phyloP scores from a whole-genome alignment of 2,113 vertebrate genomes.

The Pitta sordida region DNA sequence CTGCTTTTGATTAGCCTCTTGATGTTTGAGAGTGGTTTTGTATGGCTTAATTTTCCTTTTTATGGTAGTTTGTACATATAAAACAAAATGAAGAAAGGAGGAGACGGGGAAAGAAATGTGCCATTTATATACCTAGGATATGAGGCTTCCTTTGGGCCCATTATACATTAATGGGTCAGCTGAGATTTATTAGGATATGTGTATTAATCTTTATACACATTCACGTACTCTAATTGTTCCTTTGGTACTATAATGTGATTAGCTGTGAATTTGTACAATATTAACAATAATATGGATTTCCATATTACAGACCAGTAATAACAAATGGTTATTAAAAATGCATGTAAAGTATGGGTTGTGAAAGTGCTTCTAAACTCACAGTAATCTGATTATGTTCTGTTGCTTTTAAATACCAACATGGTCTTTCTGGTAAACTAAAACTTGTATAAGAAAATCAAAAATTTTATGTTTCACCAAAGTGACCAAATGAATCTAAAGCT shows the following conservation, averaged over 20 bases:
- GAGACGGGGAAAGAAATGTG: constrained; percentile 57
- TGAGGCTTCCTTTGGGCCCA: constrained; percentile 70
- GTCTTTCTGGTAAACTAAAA: neutral
- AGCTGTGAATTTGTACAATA: constrained; percentile 74
- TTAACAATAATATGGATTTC: constrained; percentile 69
- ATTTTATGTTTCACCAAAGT: neutral
- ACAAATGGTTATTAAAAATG: constrained; percentile 70
- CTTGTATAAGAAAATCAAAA: neutral
- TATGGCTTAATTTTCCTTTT: constrained; percentile 76
- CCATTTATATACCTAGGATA: constrained; percentile 69
- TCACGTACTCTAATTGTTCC: constrained; percentile 68
- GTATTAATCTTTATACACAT: constrained; percentile 78
- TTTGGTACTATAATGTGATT: constrained; percentile 75
- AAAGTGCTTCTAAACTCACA: constrained; percentile 15
- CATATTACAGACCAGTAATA: constrained; percentile 56
- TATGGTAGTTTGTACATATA: constrained; percentile 65
- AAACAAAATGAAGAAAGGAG: constrained; percentile 53
- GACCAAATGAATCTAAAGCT: neutral
- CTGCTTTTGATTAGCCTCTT: constrained; percentile 72
- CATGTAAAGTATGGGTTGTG: constrained; percentile 41
- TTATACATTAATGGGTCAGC: constrained; percentile 77
- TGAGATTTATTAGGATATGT: constrained; percentile 74
- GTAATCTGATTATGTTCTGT: neutral
- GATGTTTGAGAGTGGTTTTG: constrained; percentile 61
- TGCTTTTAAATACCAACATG: constrained; percentile 39